These are phyloP conservation scores for Leptobrachium ailaonicum DNA, from an alignment of 2,113 vertebrate species.

Conservation along the genomic window DNA sequence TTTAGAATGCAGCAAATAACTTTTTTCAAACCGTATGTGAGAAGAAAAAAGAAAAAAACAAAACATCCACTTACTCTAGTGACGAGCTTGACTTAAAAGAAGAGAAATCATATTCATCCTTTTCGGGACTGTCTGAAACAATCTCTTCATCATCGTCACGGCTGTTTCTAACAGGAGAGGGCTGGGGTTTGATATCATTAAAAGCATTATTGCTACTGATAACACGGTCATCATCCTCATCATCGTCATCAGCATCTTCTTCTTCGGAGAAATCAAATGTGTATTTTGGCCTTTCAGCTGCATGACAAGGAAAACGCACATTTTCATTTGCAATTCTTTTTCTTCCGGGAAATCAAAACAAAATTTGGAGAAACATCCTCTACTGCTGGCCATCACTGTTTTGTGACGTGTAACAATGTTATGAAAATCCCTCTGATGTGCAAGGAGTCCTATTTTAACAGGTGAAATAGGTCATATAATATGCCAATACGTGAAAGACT, in stretches of 20 bases:
- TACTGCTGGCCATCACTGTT: too few relatives aligned
- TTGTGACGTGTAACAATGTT: too few relatives aligned
- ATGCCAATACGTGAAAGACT: too few relatives aligned
- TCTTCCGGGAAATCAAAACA: too few relatives aligned
- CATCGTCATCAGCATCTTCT: conserved; percentile 81
- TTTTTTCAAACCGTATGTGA: too few relatives aligned
- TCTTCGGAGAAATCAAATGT: conserved; percentile 98
- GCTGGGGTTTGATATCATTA: conserved; percentile 73
- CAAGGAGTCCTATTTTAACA: too few relatives aligned
- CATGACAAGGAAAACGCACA: not conserved
- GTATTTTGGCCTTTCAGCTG: conserved; percentile 94
- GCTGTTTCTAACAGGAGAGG: conserved; percentile 75
- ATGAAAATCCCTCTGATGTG: too few relatives aligned
- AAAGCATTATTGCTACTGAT: conserved; percentile 61
- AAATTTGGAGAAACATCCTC: too few relatives aligned
- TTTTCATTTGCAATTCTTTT: too few relatives aligned
- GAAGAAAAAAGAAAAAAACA: conserved; percentile 61
- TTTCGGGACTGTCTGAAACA: conserved; percentile 72
- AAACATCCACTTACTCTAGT: conserved; percentile 67
- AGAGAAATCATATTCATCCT: conserved; percentile 79
- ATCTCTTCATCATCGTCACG: conserved; percentile 77
- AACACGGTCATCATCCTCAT: conserved; percentile 66
- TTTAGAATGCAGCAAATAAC: too few relatives aligned
- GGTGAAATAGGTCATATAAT: too few relatives aligned
- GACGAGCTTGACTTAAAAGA: conserved; percentile 72